Base-by-base conservation (phyloP, 35 echinoderm and acorn worm species). In the Ophiothrix spiculata region DNA sequence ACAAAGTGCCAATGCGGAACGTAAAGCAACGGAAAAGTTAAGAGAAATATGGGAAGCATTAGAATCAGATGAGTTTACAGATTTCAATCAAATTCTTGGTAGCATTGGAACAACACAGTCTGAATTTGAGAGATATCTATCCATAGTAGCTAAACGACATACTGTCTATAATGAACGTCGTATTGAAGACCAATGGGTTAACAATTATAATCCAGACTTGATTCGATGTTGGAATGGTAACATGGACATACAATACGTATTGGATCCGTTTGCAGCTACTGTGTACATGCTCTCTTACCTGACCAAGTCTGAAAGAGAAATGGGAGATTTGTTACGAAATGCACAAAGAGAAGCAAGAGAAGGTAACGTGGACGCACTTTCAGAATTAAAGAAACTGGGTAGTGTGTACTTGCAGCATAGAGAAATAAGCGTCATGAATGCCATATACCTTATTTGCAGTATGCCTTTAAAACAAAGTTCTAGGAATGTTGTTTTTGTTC, bases 271-370 rank as follows among this genome's bases (percentile, higher is more conserved):
- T 39, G 83, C 73, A 36, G 81, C 77, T 82, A 56, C 86, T 34
- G 78, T 16, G 37, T 91, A 95, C 33, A 83, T 95, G 64, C 73
- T 85, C 0, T 95, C 93, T 0, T 95, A 95, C n/a, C 91, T 95
- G 25, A 40, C 77, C n/a, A 94, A 94, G 35, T 41, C 92, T 87
- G 93, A 91, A 38, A 31, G 88, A 77, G 93, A 91, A 87, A 95
- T 91, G 89, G 83, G 93, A 32, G 32, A 38, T 29, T 46, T 92
- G n/a, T 56, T 96, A 25, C 36, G 74, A 35, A 56, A 89, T 38
- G 86, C 93, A 36, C 80, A 84, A 60, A 36, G 31, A 84, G 91
- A 93, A 86, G 79, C 79, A 35, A 73, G 56, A 33, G 88, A 83
- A 90, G 93, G 42, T 64, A 86, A 81, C 40, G 77, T 37, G 83